Base-by-base conservation (phyloP, 2,888 invertebrate species). In the Zootermopsis nevadensis region DNA sequence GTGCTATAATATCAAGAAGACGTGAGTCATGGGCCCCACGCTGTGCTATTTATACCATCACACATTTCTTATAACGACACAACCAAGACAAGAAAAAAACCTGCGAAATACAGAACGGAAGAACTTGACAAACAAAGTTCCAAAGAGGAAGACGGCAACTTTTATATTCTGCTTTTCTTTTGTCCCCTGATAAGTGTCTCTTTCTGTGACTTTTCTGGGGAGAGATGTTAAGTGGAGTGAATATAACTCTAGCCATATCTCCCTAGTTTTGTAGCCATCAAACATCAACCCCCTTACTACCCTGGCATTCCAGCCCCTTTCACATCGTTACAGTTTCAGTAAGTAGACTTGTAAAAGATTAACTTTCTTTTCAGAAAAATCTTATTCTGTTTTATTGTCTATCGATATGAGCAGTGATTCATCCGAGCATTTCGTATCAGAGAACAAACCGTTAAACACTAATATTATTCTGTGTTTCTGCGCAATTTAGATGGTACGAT, bases 191-290 rank as follows among this genome's bases (percentile, higher is more conserved):
- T 74, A 74, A 38, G 74, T 38, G 74, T 74, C 74, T 38, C 74
- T 74, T 74, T 74, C 38, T 38, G n/a, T 35, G 24, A 35, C 33
- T 33, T 69, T 74, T 38, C 24, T 42, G n/a, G 24, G 74, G 74
- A 60, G n/a, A 74, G 74, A 38, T 74, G 74, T 74, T 74, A 74
- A 74, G 74, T 74, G 74, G 38, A 38, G 74, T 74, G 74, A 74
- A 38, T n/a, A n/a, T 33, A 74, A 35, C 8, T 10, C 42, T 15
- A 31, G n/a, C n/a, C 38, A 38, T 38, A n/a, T 38, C 74, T 33
- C n/a, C 33, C 74, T 27, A 27, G 27, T 48, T 0, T 19, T 30
- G 3, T 27, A 69, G 33, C 22, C 74, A 74, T 74, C 74, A 74
- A 74, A 74, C 22, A n/a, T 24, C 74, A 33, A 2, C 48, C n/a